These are phyloP conservation scores for Melanerpes aurifrons DNA, from an alignment of 2,113 vertebrate species.

Conservation along the genomic window DNA sequence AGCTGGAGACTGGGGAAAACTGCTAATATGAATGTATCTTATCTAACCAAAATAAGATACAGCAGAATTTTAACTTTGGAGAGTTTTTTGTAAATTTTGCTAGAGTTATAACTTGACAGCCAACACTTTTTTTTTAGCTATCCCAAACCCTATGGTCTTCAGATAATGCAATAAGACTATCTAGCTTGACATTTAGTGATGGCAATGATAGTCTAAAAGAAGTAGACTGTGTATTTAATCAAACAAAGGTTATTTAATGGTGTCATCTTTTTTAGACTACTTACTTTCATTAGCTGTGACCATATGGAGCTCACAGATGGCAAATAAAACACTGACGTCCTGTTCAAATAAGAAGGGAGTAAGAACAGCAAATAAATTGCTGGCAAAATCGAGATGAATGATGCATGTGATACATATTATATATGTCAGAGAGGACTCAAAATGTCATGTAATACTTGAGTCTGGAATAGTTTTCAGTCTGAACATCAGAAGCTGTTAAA, in stretches of 20 bases:
- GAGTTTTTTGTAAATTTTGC: not conserved
- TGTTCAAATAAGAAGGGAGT: conserved; percentile 48
- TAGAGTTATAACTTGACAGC: not conserved
- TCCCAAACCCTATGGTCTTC: not conserved
- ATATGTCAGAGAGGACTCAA: not conserved
- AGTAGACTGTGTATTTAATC: conserved; percentile 43
- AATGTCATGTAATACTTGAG: not conserved
- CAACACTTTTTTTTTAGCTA: not conserved
- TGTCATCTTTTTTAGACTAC: conserved; percentile 64
- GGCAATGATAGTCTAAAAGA: conserved; percentile 19
- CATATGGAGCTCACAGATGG: conserved; percentile 78
- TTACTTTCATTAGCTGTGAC: conserved; percentile 67
- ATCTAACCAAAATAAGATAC: not conserved
- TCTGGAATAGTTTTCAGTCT: not conserved
- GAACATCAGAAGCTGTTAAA: not conserved
- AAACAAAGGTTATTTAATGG: conserved; percentile 61
- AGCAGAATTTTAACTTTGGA: not conserved
- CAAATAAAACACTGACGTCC: conserved; percentile 67
- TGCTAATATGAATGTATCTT: not conserved
- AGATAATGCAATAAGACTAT: not conserved
- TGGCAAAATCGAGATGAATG: conserved; percentile 45
- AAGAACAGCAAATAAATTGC: conserved; percentile 66
- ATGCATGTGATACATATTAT: conserved; percentile 24
- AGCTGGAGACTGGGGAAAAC: not conserved
- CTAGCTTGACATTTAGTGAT: conserved; percentile 31